phyloP scores from a whole-genome alignment of 1,140 invertebrate species.

The Drosophila pseudoobscura region DNA sequence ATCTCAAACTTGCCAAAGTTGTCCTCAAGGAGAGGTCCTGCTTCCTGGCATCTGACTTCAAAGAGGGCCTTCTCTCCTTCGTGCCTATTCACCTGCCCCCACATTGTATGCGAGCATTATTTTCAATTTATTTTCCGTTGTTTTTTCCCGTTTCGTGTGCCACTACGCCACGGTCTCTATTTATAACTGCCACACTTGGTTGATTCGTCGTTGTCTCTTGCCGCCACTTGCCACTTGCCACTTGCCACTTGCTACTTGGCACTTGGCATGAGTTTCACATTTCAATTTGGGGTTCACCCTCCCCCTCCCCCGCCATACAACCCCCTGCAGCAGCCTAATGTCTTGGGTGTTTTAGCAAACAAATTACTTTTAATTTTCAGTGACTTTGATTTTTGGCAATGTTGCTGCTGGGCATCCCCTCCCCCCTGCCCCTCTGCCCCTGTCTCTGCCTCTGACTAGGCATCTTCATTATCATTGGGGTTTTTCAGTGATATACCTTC shows the following conservation, averaged over 20 bases:
- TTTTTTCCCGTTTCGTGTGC: not conserved
- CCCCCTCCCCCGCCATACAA: too few relatives aligned
- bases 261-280: constrained; percentile 78
- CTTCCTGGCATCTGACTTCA: not conserved
- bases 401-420: not conserved
- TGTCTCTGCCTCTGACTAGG: constrained; percentile 57
- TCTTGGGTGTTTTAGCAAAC: constrained; percentile 78
- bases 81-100: not conserved
- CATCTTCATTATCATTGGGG: constrained; percentile 72
- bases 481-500: constrained; percentile 28
- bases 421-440: not conserved
- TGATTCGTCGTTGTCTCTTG: constrained; percentile 18
- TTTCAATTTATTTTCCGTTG: constrained; percentile 5
- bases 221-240: constrained; percentile 28
- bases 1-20: too few relatives aligned
- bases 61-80: too few relatives aligned
- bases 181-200: constrained; percentile 66
- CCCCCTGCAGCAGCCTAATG: constrained; percentile 34
- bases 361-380: constrained; percentile 81
- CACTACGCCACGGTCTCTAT: constrained; percentile 48
- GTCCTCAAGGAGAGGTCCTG: too few relatives aligned
- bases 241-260: constrained; percentile 55
- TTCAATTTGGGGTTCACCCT: constrained; percentile 47
- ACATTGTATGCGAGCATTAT: constrained; percentile 5
- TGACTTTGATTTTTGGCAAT: constrained; percentile 76